These are phyloP conservation scores for Calyptomena viridis DNA, from an alignment of 2,113 vertebrate genomes.

Conservation along the genomic window DNA sequence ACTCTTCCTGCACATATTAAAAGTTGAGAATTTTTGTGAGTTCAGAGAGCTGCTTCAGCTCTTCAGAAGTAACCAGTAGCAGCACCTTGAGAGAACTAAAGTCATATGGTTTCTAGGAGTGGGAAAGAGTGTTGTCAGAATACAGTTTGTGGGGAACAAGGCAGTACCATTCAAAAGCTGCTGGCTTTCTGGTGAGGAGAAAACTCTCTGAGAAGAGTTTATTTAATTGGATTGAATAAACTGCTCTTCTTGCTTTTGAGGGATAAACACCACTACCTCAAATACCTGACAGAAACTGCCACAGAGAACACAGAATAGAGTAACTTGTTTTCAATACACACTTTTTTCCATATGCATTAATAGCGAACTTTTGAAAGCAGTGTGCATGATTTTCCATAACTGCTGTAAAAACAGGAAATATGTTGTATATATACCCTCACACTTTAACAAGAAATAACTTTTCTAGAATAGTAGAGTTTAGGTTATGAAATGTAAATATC, in stretches of 20 bases:
- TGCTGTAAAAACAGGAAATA: not conserved
- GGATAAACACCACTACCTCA: not conserved
- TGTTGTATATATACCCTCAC: fast-evolving
- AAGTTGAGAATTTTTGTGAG: not conserved
- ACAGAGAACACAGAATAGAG: not conserved
- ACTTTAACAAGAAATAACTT: not conserved
- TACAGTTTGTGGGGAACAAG: not conserved
- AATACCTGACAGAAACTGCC: not conserved
- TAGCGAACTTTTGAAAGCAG: not conserved
- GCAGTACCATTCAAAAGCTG: not conserved
- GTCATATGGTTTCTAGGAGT: not conserved
- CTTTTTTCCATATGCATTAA: not conserved
- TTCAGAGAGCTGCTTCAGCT: not conserved
- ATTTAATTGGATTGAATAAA: not conserved
- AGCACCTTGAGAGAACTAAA: not conserved
- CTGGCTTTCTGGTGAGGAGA: not conserved
- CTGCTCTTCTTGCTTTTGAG: not conserved
- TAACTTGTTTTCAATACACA: not conserved
- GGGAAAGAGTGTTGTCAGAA: not conserved
- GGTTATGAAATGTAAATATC: not conserved
- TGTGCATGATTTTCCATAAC: not conserved
- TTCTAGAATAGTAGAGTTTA: not conserved
- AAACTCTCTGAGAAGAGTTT: not conserved
- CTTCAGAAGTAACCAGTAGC: not conserved
- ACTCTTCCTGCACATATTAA: not conserved